These are phyloP conservation scores for Gorilla gorilla DNA, from an alignment of 2,113 vertebrate genomes.

Conservation along the genomic window DNA sequence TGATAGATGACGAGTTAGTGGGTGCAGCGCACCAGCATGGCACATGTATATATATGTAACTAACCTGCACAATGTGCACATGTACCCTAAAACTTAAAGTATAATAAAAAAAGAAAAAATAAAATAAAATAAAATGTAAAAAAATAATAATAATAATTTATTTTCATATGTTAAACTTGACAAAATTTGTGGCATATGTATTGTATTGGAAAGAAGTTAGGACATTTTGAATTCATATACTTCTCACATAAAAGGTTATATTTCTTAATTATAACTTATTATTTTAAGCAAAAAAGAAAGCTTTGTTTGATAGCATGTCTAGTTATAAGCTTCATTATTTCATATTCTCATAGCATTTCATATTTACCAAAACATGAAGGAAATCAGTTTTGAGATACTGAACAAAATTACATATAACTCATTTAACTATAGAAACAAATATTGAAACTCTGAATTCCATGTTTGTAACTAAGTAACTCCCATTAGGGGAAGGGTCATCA, in stretches of 20 bases:
- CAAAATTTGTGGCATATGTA: neutral
- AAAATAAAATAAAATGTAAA: too few relatives aligned
- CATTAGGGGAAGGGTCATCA: neutral
- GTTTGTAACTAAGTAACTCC: neutral
- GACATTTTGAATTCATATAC: neutral
- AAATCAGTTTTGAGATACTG: neutral
- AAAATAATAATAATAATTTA: neutral
- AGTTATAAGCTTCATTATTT: neutral
- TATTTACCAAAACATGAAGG: neutral
- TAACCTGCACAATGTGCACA: too few relatives aligned
- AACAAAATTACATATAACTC: neutral
- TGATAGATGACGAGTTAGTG: too few relatives aligned
- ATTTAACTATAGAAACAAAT: neutral
- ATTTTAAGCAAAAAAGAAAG: neutral
- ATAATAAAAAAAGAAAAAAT: too few relatives aligned
- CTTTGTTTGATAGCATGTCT: neutral
- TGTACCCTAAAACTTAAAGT: too few relatives aligned
- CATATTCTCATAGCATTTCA: neutral
- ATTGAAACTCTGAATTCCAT: neutral
- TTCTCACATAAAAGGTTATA: neutral
- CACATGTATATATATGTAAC: too few relatives aligned
- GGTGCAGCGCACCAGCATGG: too few relatives aligned
- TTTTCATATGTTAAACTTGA: neutral
- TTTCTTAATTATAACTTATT: neutral
- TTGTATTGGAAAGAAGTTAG: neutral